Percentiles rank a stretch among this genome's conserved stretches.
phyloP scores from a whole-genome alignment of 2,888 invertebrate species.

The Agrotis clavis region DNA sequence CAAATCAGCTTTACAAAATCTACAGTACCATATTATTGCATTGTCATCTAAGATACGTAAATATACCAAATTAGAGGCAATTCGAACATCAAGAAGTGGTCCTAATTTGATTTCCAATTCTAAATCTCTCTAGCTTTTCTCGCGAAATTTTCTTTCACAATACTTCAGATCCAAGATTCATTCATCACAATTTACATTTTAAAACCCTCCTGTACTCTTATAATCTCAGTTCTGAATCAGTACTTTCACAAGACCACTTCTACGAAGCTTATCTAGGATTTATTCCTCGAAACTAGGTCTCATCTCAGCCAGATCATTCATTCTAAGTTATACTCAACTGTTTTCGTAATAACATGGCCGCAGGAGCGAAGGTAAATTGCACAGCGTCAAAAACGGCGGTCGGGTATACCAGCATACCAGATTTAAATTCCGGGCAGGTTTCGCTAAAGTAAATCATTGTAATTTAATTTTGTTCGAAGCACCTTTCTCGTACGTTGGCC shows the following conservation, averaged over 20 bases:
- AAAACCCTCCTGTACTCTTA: not conserved
- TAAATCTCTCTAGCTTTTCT: not conserved
- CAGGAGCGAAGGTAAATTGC: slow-evolving; percentile 69
- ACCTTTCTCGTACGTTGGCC: slow-evolving; percentile 51
- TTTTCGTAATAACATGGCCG: slow-evolving; percentile 52
- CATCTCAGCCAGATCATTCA: slow-evolving; percentile 31
- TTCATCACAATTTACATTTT: not conserved
- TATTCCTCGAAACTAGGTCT: slow-evolving; percentile 32
- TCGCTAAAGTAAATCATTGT: slow-evolving; percentile 67
- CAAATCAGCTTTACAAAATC: no score
- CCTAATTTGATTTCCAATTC: no score
- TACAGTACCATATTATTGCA: no score
- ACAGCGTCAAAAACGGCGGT: slow-evolving; percentile 71
- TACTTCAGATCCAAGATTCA: not conserved
- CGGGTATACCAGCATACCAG: slow-evolving; percentile 58
- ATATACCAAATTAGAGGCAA: no score
- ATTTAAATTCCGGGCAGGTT: slow-evolving; percentile 64
- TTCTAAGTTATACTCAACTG: slow-evolving; percentile 39
- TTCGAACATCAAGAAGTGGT: no score
- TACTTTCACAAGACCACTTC: slow-evolving; percentile 13
- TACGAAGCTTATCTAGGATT: slow-evolving; percentile 12
- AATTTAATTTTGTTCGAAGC: slow-evolving; percentile 65
- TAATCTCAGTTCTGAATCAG: slow-evolving; percentile 8
- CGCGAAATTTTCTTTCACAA: not conserved
- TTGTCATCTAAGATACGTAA: no score